phyloP scores from a whole-genome alignment of 2,888 invertebrate species.

The Megastigmus dorsalis region DNA sequence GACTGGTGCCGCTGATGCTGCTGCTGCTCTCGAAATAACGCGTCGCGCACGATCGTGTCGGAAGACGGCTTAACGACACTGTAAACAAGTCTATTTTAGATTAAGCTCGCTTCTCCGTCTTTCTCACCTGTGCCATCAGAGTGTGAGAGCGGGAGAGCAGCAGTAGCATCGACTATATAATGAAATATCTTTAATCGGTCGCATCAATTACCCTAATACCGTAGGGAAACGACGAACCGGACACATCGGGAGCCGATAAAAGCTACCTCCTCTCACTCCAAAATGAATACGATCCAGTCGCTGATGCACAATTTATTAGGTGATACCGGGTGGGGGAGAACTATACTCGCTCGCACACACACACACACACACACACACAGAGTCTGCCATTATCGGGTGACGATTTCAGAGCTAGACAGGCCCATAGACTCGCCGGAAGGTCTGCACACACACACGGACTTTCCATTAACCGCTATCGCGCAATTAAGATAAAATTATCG shows the following conservation, averaged over 20 bases:
- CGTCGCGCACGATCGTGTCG: background rate
- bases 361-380: background rate
- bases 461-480: constrained; percentile 51
- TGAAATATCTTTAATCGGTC: constrained; percentile 33
- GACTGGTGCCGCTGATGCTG: background rate
- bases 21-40: background rate
- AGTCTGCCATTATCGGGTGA: constrained; percentile 32
- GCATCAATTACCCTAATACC: constrained; percentile 34
- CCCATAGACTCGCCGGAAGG: constrained; percentile 6
- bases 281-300: constrained; percentile 8
- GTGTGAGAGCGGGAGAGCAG: background rate
- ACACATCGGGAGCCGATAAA: constrained; percentile 20
- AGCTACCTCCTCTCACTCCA: background rate
- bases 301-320: constrained; percentile 30
- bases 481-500: constrained; percentile 57
- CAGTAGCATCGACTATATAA: constrained; percentile 12
- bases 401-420: constrained; percentile 15
- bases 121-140: too few relatives aligned
- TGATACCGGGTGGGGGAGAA: background rate
- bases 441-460: constrained; percentile 11
- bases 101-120: constrained; percentile 6
- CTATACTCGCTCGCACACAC: background rate
- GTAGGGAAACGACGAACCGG: background rate
- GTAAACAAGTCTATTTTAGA: constrained; percentile 54
- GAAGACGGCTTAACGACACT: constrained; percentile 23